phyloP scores from a whole-genome alignment of 2,888 invertebrate species.

The Tipula helvola region DNA sequence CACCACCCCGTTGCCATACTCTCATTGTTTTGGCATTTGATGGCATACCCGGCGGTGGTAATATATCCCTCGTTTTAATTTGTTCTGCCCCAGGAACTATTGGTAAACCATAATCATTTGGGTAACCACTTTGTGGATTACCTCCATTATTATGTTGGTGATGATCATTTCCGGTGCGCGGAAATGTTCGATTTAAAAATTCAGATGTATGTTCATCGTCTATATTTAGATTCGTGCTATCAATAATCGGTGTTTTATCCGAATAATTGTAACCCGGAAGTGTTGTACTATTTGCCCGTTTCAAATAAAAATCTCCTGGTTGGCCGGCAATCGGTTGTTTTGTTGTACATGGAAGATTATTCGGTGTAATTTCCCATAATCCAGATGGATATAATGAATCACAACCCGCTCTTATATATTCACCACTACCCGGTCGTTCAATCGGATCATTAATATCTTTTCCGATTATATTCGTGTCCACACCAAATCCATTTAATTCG shows the following conservation, averaged over 20 bases:
- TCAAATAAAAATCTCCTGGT: slow-evolving; percentile 32
- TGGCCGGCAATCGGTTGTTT: slow-evolving; percentile 18
- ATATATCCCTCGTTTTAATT: slow-evolving; percentile 19
- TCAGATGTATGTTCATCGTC: slow-evolving; percentile 35
- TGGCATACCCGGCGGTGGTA: slow-evolving; percentile 33
- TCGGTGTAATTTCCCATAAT: slow-evolving; percentile 51
- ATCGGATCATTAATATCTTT: slow-evolving; percentile 35
- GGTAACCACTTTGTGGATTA: slow-evolving; percentile 42
- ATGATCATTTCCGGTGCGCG: slow-evolving; percentile 31
- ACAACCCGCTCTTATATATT: slow-evolving; percentile 60
- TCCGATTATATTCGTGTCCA: slow-evolving; percentile 40
- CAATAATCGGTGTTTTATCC: slow-evolving; percentile 66
- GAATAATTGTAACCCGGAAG: slow-evolving; percentile 48
- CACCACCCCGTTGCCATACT: slow-evolving; percentile 74
- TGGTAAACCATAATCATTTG: slow-evolving; percentile 67
- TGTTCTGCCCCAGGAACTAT: slow-evolving; percentile 41
- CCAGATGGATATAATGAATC: slow-evolving; percentile 70
- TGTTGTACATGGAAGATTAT: slow-evolving; percentile 18
- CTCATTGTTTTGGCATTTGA: slow-evolving; percentile 66
- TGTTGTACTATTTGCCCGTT: slow-evolving; percentile 45
- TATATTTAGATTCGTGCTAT: slow-evolving; percentile 34
- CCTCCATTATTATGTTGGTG: slow-evolving; percentile 12
- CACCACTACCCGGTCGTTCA: slow-evolving; percentile 55
- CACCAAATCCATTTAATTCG: slow-evolving; percentile 33
- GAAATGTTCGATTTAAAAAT: slow-evolving; percentile 46